Evolutionary conservation across 1,140 invertebrate genomes (phyloP).

Genomic region (Cephus cinctus): DNA sequence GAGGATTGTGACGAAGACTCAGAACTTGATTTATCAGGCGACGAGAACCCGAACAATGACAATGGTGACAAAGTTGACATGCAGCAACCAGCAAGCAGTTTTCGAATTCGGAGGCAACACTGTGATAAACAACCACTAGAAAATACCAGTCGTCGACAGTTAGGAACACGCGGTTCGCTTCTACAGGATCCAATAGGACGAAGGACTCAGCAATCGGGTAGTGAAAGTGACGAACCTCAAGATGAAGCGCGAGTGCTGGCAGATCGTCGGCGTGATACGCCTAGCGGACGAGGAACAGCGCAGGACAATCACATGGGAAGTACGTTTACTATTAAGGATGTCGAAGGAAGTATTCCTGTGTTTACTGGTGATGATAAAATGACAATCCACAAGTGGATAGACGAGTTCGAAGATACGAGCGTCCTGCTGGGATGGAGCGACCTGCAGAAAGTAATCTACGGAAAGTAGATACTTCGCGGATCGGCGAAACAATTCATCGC

Average conservation of each 20-base stretch:
- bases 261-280: neutral
- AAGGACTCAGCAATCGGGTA: neutral
- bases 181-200: neutral
- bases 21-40: no score
- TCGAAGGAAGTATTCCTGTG: conserved; percentile 12
- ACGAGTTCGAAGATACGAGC: conserved; percentile 20
- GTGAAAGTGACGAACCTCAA: neutral
- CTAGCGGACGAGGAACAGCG: neutral
- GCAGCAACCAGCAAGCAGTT: neutral
- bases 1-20: neutral
- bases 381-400: conserved; percentile 15
- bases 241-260: neutral
- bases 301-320: neutral
- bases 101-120: neutral
- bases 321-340: conserved; percentile 9
- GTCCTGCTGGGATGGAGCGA: conserved; percentile 14
- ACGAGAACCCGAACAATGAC: no score
- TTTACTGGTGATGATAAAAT: conserved; percentile 10
- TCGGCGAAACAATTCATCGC: conserved; percentile 15
- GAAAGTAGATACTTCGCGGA: conserved; percentile 9
- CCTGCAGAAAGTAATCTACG: conserved; percentile 21
- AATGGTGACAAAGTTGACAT: neutral
- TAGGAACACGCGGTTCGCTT: no score
- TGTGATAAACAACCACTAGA: neutral
- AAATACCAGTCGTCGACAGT: no score